Evolutionary conservation across 2,113 vertebrate genomes (phyloP), one percentile per base, ranked within the genome.

Genomic region (Gallinago paraguaiae): DNA sequence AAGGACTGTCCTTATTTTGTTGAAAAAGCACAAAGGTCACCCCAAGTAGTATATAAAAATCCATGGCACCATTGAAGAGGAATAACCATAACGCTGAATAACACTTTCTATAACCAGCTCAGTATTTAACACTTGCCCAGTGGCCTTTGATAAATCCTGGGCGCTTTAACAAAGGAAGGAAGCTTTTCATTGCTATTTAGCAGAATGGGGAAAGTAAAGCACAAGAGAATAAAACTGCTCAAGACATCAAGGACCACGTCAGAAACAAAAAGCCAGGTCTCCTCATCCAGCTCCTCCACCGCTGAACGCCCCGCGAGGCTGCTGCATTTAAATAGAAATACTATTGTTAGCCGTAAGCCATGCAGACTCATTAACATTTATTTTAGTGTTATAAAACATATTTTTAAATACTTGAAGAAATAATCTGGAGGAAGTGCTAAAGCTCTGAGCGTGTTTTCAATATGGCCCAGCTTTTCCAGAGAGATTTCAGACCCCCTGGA

Each of bases 391-490:
- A 83, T 77, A 53, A 94, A 93, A 90, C 67, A 72, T 88, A 94
- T 95, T 94, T 96, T 94, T 95, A 88, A 94, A 83, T 68, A 81
- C 82, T 86, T 64, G 65, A 83, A 96, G 79, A 88, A 96, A 90
- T 91, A 70, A 91, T 71, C 91, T 39, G 91, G 87, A 96, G 94
- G 96, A 95, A 94, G 94, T 78, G 95, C 88, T 88, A 91, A 92
- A 89, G 92, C 83, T 76, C 3, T 5, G 69, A 87, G 91, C 17
- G 0, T 27, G 7, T 89, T 97, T 95, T 67, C 86, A 89, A 22
- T 35, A 30, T 35, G 75, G 10, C 81, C 69, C 81, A 79, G 90
- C 50, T 94, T 76, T 82, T 50, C 72, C 69, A 76, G 60, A 14
- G 82, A 80, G 82, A 71, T 91, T 84, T 79, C 57, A 87, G 95